Percentiles rank a stretch among this genome's conserved stretches.
phyloP scores from a whole-genome alignment of 1,140 invertebrate species.

The Triops cancriformis region DNA sequence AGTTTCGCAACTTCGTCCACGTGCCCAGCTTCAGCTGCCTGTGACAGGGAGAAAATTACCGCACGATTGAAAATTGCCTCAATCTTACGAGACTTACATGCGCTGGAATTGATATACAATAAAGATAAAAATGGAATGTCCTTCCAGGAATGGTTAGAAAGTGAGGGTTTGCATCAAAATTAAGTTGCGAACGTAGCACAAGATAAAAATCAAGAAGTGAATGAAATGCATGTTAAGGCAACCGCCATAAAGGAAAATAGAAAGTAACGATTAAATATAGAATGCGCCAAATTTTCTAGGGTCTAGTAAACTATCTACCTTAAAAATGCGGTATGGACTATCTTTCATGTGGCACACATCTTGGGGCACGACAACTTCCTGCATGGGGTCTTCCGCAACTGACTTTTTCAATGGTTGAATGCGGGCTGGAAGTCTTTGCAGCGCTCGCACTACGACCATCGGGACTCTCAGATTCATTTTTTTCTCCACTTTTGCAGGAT shows the following conservation, averaged over 20 bases:
- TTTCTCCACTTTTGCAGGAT: background rate
- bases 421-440: background rate
- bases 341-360: constrained; percentile 53
- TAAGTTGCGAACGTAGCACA: too few relatives aligned
- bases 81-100: too few relatives aligned
- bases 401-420: background rate
- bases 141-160: too few relatives aligned
- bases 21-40: constrained; percentile 74
- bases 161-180: too few relatives aligned
- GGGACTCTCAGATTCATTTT: background rate
- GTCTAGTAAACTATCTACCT: constrained; percentile 43
- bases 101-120: too few relatives aligned
- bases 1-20: constrained; percentile 64
- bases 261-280: background rate
- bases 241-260: too few relatives aligned
- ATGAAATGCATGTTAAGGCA: too few relatives aligned
- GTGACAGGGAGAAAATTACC: constrained; percentile 31
- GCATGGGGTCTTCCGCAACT: background rate
- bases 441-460: background rate
- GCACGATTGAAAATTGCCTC: constrained; percentile 24
- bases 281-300: background rate
- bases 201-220: too few relatives aligned
- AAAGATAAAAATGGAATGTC: too few relatives aligned
- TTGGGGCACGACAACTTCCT: constrained; percentile 30
- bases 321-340: constrained; percentile 55